Evolutionary conservation across 2,113 vertebrate genomes (phyloP), one percentile per base, ranked within the genome.

Genomic region (Aplodontia rufa): DNA sequence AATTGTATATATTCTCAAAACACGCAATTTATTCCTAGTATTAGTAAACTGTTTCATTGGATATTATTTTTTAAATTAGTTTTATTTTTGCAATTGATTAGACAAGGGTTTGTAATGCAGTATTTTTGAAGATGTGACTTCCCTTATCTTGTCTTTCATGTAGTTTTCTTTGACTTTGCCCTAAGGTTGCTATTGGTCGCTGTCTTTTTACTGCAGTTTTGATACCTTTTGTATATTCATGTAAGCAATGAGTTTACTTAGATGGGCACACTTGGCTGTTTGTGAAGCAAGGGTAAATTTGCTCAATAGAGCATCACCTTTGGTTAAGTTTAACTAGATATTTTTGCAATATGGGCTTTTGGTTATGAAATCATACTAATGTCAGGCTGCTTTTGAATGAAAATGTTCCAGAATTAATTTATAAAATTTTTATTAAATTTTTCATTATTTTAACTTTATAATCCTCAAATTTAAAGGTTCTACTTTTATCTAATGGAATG

Each of bases 391-490:
- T 94, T 40, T 71, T 76, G 35, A 76, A 82, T 94, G 45, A 71
- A 87, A 47, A 40, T 45, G 90, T 95, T 83, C 0, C 0, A n/a
- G 40, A 76, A 45, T 76, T 4, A 81, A 66, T 86, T 40, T 8
- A 81, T 85, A 16, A 8, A 49, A 30, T 14, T 42, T 88, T 66
- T 86, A 37, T 75, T 53, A 58, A 85, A 88, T 16, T 71, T 37
- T 86, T 85, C 0, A 60, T 91, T 64, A 42, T 76, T 83, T 71
- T 95, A 90, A 79, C 74, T 75, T 92, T 76, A 64, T 89, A 62
- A 89, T 19, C 64, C 71, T 81, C 71, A 81, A 45, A 83, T 74
- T 17, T n/a, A 53, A 80, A 53, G 20, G 45, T 66, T 91, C 75
- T 85, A 24, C 26, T 85, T 85, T 6, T 45, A 53, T 69, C 6